Evolutionary conservation across 2,888 invertebrate genomes (phyloP), one percentile per base, ranked within the genome.

Genomic region (Cordilura impudica): DNA sequence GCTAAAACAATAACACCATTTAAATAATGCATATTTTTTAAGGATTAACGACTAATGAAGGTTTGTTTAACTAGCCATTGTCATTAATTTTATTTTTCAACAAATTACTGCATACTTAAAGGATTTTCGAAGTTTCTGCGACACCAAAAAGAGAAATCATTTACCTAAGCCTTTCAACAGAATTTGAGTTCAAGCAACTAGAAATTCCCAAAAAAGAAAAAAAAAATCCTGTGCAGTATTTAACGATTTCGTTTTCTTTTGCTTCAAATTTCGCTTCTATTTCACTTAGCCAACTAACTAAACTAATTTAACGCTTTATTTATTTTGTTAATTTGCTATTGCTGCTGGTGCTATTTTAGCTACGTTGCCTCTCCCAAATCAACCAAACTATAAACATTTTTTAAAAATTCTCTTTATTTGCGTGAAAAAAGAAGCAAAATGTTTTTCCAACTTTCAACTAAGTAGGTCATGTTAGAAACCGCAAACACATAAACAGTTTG

Each of bases 271-370:
- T 31, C n/a, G 12, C 3, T 39, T 39, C n/a, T 31, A 8, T n/a
- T 39, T 39, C 35, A 4, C n/a, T 39, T 3, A 39, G n/a, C 4
- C 35, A 39, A 19, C 53, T 47, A 79, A 71, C 78, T 74, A 75
- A 79, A 79, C 79, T 67, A 71, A 75, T 79, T 79, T 79, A 75
- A 79, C 75, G 71, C 71, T 79, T 79, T 79, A 79, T 79, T 79
- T 79, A 79, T 43, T 79, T 76, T 75, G 75, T 67, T 79, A 79
- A 75, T 79, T 79, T 75, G 66, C 49, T 16, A 66, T 23, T 53
- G 51, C 43, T 60, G 56, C 14, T 60, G 31, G 16, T 47, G 18
- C 8, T n/a, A 29, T 12, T 29, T 39, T 65, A 19, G 14, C 2
- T 2, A 56, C 23, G 51, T 47, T 56, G 21, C 14, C 56, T 12